These are phyloP conservation scores for Eulithis prunata DNA, from an alignment of 2,888 invertebrate species.

Conservation along the genomic window DNA sequence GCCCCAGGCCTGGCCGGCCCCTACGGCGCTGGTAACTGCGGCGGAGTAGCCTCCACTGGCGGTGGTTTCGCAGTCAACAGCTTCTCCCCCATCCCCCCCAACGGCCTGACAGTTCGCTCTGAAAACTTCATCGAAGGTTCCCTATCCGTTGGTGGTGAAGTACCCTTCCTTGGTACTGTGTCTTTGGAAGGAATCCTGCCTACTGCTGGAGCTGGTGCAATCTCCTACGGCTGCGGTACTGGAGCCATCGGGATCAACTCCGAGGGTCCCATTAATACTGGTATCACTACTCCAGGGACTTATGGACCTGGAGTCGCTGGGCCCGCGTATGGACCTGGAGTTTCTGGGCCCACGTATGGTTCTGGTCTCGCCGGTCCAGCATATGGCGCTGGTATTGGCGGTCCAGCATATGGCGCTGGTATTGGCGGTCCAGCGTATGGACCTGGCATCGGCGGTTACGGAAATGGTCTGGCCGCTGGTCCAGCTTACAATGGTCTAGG, in stretches of 20 bases:
- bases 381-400: too few relatives aligned
- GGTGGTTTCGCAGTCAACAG: slow-evolving; percentile 27
- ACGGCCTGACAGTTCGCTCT: slow-evolving; percentile 30
- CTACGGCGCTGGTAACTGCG: slow-evolving; percentile 12
- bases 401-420: slow-evolving; percentile 8
- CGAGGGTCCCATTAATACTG: slow-evolving; percentile 21
- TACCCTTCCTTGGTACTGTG: slow-evolving; percentile 36
- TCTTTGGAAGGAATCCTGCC: slow-evolving; percentile 34
- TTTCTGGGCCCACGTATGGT: slow-evolving; percentile 3
- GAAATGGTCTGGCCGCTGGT: slow-evolving; percentile 8
- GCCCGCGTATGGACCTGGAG: slow-evolving; percentile 11
- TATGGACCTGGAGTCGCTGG: slow-evolving; percentile 16
- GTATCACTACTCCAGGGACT: slow-evolving; percentile 13
- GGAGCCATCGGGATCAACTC: slow-evolving; percentile 24
- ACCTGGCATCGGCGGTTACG: slow-evolving; percentile 12
- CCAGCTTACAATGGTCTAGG: slow-evolving; percentile 10
- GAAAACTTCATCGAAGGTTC: slow-evolving; percentile 37
- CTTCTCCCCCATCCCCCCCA: slow-evolving; percentile 29
- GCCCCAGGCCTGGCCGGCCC: slow-evolving; percentile 17
- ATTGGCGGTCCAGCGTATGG: slow-evolving; percentile 4
- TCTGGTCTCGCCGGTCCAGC: slow-evolving; percentile 7
- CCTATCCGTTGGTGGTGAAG: slow-evolving; percentile 27
- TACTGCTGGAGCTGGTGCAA: slow-evolving; percentile 28
- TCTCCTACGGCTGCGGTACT: slow-evolving; percentile 33
- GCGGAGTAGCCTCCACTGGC: slow-evolving; percentile 17